Evolutionary conservation across 2,113 vertebrate genomes (phyloP).

Genomic region (Myotis brandtii): DNA sequence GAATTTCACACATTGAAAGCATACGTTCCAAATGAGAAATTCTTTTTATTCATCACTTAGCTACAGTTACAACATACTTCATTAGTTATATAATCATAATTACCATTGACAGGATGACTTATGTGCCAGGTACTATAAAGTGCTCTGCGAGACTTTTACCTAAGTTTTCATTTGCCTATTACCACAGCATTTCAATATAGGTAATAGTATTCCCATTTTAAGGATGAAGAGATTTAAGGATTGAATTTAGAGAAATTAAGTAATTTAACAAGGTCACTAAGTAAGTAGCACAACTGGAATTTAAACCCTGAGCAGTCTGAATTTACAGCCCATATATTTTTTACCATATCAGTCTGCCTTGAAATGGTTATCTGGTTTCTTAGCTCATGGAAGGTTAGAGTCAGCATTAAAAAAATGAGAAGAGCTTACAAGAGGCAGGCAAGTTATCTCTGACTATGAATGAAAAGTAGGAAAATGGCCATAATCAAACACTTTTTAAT

Average conservation of each 20-base stretch:
- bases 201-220: slow-evolving; percentile 28
- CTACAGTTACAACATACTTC: background rate
- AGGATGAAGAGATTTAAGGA: background rate
- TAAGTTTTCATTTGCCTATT: slow-evolving; percentile 42
- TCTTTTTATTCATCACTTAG: slow-evolving; percentile 44
- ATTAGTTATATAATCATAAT: background rate
- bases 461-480: background rate
- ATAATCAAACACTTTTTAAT: background rate
- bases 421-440: slow-evolving; percentile 9
- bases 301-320: slow-evolving; percentile 6
- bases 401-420: background rate
- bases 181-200: background rate
- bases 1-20: slow-evolving; percentile 46
- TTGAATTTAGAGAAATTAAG: slow-evolving; percentile 44
- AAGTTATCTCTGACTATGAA: slow-evolving; percentile 11
- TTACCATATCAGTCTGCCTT: background rate
- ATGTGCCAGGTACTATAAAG: background rate
- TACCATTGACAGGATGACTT: background rate
- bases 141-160: background rate
- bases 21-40: slow-evolving; percentile 19
- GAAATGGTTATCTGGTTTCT: slow-evolving; percentile 24
- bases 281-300: background rate
- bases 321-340: background rate
- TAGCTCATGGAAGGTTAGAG: background rate
- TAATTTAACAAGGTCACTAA: slow-evolving; percentile 35